These are phyloP conservation scores for Myotis myotis DNA, from an alignment of 2,797 vertebrate species.

Conservation along the genomic window DNA sequence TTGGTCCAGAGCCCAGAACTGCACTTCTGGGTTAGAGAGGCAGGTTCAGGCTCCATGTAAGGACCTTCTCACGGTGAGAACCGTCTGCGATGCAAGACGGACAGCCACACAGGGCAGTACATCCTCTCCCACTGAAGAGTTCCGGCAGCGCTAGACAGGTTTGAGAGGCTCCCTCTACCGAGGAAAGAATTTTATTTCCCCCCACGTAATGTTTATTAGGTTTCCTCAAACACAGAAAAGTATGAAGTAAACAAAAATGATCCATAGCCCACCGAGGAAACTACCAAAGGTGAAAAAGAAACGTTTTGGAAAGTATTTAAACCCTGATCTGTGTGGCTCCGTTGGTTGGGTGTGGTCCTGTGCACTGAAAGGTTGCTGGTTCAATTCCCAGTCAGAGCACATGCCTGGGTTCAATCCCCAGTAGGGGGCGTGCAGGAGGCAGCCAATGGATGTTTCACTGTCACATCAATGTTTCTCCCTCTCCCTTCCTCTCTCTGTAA, in stretches of 20 bases:
- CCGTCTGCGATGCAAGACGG: fast-evolving
- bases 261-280: not conserved
- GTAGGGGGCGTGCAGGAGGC: too few relatives aligned
- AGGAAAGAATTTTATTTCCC: not conserved
- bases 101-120: fast-evolving
- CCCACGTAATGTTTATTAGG: not conserved
- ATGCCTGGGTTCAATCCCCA: too few relatives aligned
- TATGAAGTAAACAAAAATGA: not conserved
- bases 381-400: too few relatives aligned
- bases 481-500: too few relatives aligned
- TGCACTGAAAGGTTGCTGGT: too few relatives aligned
- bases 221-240: not conserved
- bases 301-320: not conserved
- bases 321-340: too few relatives aligned
- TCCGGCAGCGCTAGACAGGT: not conserved
- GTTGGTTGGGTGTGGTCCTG: too few relatives aligned
- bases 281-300: not conserved
- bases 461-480: too few relatives aligned
- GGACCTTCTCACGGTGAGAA: not conserved
- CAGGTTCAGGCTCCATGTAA: not conserved
- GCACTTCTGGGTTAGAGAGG: not conserved
- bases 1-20: not conserved
- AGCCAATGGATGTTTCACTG: too few relatives aligned
- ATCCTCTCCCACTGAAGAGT: not conserved
- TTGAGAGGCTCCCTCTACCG: not conserved